Percentiles rank a stretch among this genome's conserved stretches.
phyloP scores from a whole-genome alignment of 2,797 vertebrate species.

The Alfaro cultratus region DNA sequence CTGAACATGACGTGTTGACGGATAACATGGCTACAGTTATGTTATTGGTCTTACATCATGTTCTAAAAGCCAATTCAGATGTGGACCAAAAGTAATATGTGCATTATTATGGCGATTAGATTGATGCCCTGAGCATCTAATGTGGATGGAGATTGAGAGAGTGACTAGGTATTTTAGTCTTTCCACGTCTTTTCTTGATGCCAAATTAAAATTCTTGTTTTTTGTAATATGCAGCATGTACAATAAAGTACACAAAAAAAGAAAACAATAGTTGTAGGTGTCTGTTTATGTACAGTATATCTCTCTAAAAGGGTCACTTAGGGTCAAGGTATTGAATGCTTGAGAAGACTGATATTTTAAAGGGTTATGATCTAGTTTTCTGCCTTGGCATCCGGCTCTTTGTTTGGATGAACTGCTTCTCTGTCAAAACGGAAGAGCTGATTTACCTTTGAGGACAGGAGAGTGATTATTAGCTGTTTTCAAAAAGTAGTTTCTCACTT shows the following conservation, averaged over 20 bases:
- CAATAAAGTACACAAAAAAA: not conserved
- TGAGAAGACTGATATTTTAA: slow-evolving; percentile 62
- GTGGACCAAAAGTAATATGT: not conserved
- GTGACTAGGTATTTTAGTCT: not conserved
- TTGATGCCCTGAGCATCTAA: slow-evolving; percentile 25
- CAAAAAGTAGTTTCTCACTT: not conserved
- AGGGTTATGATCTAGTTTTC: slow-evolving; percentile 48
- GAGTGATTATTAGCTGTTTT: not conserved
- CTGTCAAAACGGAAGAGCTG: slow-evolving; percentile 7
- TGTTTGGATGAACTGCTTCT: slow-evolving; percentile 46
- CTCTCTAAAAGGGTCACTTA: slow-evolving; percentile 6
- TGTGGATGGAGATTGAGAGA: not conserved
- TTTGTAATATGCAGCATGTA: not conserved
- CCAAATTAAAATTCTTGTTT: not conserved
- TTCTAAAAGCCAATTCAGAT: not conserved
- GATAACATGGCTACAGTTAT: not conserved
- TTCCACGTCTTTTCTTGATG: not conserved
- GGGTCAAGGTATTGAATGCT: not conserved
- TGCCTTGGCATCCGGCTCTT: slow-evolving; percentile 49
- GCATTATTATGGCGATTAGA: not conserved
- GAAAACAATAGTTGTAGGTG: slow-evolving; percentile 30
- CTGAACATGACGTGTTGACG: not conserved
- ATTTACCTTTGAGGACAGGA: not conserved
- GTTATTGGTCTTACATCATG: not conserved
- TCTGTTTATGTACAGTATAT: slow-evolving; percentile 40